Evolutionary conservation across 2,113 vertebrate genomes (phyloP), one percentile per base, ranked within the genome.

Genomic region (Psilopsiagon aurifrons): DNA sequence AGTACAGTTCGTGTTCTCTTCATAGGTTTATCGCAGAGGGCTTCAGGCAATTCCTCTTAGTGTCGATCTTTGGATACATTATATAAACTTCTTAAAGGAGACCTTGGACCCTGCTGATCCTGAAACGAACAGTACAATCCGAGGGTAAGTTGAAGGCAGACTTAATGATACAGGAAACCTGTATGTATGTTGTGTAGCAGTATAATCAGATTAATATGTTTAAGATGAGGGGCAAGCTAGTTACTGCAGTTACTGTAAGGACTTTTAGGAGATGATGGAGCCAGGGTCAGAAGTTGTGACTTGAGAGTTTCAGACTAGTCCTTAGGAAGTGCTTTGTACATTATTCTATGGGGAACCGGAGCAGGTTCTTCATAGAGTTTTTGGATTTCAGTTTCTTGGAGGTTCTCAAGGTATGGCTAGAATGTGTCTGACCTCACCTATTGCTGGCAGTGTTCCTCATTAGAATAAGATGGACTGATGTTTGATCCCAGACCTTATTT

Each of bases 21-120:
- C 95, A 71, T 98, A 99, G 99, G 99, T 99, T 17, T 99, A 99
- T 98, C 98, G 99, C 75, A 98, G 99, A 97, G 99, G 99, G 68
- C 98, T 99, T 92, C 99, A 99, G 98, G 99, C 99, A 93, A 99
- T 99, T 96, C 99, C 99, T 88, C 99, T 99, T 95, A 99, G 99
- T 91, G 99, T 99, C 95, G 99, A 99, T 96, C 98, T 99, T 84
- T 99, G 99, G 99, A 98, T 99, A 96, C 99, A 99, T 97, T 99
- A 99, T 97, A 98, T 99, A 97, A 98, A 99, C 96, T 99, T 98
- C 98, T 97, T 99, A 94, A 99, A 99, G 97, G 99, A 99, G 87
- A 99, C 99, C 33, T 97, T 99, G 76, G 99, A 99, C 95, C 97
- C 97, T 62, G 97, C 63, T 68, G 98, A 99, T 68, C 98, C 98